These are phyloP conservation scores for Eupithecia dodoneata DNA, from an alignment of 2,888 invertebrate genomes.

Conservation along the genomic window DNA sequence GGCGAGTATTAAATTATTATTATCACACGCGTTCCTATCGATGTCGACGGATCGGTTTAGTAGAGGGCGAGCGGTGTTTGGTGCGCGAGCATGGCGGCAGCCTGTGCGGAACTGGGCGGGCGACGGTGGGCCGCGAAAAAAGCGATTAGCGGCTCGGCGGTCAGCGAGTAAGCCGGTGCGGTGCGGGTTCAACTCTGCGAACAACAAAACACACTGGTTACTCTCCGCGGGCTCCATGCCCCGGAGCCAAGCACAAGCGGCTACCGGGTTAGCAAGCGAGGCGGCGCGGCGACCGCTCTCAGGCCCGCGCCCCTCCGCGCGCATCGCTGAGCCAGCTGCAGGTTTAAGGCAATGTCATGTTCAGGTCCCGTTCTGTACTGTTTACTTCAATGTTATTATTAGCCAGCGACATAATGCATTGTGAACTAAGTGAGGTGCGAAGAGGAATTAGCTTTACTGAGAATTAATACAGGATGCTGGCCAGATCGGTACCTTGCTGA, in stretches of 20 bases:
- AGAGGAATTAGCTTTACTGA: slow-evolving; percentile 60
- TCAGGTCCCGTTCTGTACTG: slow-evolving; percentile 52
- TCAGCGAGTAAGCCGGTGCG: slow-evolving; percentile 83
- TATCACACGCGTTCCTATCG: slow-evolving; percentile 83
- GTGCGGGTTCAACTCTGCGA: slow-evolving; percentile 84
- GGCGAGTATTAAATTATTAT: slow-evolving; percentile 79
- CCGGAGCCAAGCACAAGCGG: slow-evolving; percentile 83
- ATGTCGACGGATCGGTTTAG: slow-evolving; percentile 82
- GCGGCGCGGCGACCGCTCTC: slow-evolving; percentile 55
- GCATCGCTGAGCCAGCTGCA: slow-evolving; percentile 51
- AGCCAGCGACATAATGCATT: slow-evolving; percentile 59
- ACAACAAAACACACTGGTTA: slow-evolving; percentile 84
- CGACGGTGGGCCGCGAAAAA: slow-evolving; percentile 81
- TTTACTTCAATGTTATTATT: slow-evolving; percentile 60
- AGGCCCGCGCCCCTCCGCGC: slow-evolving; percentile 59
- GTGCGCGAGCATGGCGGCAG: slow-evolving; percentile 81
- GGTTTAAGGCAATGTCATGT: slow-evolving; percentile 56
- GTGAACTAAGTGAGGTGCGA: slow-evolving; percentile 59
- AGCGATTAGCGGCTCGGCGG: slow-evolving; percentile 84
- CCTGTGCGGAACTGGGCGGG: slow-evolving; percentile 77
- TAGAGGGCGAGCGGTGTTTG: slow-evolving; percentile 82
- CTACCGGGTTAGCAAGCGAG: slow-evolving; percentile 82
- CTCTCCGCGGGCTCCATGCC: slow-evolving; percentile 76
- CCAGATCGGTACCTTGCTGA: slow-evolving; percentile 56
- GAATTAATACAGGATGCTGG: slow-evolving; percentile 52